phyloP scores from a whole-genome alignment of 2,113 vertebrate genomes.

The Apaloderma vittatum region DNA sequence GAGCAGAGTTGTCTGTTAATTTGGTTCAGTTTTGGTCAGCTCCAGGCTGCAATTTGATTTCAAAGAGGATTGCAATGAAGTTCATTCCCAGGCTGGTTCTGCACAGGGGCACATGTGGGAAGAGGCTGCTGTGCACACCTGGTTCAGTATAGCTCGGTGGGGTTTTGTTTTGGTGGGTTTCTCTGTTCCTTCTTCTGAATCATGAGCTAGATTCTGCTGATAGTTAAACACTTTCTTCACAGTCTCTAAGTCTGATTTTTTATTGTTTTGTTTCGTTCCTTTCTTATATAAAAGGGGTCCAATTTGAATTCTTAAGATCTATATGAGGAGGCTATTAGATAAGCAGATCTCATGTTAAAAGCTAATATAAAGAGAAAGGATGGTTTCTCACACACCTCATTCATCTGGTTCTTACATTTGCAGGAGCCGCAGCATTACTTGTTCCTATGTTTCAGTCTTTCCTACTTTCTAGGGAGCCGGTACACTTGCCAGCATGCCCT shows the following conservation, averaged over 20 bases:
- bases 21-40: not conserved
- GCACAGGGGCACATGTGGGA: not conserved
- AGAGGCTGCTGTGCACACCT: not conserved
- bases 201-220: not conserved
- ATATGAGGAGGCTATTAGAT: not conserved
- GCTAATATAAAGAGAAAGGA: not conserved
- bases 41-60: no score
- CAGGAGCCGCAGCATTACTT: not conserved
- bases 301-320: not conserved
- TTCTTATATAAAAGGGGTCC: not conserved
- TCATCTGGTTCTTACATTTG: not conserved
- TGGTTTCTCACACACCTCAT: not conserved
- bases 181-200: not conserved
- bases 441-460: not conserved
- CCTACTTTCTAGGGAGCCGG: not conserved
- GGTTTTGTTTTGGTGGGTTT: not conserved
- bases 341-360: not conserved
- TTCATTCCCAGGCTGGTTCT: not conserved
- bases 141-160: not conserved
- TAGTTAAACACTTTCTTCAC: not conserved
- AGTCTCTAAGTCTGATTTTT: no score
- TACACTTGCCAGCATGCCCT: not conserved
- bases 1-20: not conserved
- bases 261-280: not conserved
- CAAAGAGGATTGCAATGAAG: not conserved